Percentiles rank a stretch among this genome's conserved stretches.
Evolutionary conservation across 2,888 invertebrate genomes (phyloP).

Genomic region (Drosophila aldrichi): DNA sequence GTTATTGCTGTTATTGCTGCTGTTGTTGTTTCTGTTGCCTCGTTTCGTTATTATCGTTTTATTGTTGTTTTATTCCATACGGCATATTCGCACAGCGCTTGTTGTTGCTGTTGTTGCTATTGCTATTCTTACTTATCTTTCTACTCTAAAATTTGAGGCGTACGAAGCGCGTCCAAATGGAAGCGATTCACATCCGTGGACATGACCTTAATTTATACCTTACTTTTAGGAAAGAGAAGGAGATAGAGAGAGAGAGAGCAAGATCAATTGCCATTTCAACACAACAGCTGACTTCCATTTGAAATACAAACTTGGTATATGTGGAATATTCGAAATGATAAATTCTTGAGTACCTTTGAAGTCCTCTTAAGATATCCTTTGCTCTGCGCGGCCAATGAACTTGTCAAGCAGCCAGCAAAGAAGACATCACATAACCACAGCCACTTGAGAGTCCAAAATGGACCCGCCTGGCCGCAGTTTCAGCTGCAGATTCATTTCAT

Average conservation of each 20-base stretch:
- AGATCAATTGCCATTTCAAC: neutral
- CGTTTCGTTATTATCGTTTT: slow-evolving; percentile 78
- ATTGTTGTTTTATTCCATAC: slow-evolving; percentile 76
- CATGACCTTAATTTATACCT: slow-evolving; percentile 59
- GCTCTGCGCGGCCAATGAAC: slow-evolving; percentile 67
- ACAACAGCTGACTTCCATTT: neutral
- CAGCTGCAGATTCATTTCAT: slow-evolving; percentile 19
- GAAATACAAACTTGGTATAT: neutral
- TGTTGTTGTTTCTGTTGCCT: slow-evolving; percentile 56
- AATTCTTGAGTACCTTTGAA: neutral
- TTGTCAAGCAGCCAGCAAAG: slow-evolving; percentile 46
- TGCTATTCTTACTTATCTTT: slow-evolving; percentile 35
- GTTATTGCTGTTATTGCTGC: slow-evolving; percentile 42
- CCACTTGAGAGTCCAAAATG: slow-evolving; percentile 62
- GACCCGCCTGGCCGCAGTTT: slow-evolving; percentile 32
- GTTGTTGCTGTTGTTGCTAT: slow-evolving; percentile 20
- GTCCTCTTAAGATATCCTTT: slow-evolving; percentile 26
- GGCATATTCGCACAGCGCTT: slow-evolving; percentile 60
- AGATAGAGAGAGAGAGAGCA: neutral
- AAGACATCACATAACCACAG: slow-evolving; percentile 50
- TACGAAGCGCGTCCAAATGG: slow-evolving; percentile 62
- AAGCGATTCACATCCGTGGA: slow-evolving; percentile 45
- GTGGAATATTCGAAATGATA: neutral
- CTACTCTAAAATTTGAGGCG: slow-evolving; percentile 31
- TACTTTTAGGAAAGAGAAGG: neutral